Base-by-base conservation (phyloP, 2,888 invertebrate genomes). In the Eupithecia pulchellata region DNA sequence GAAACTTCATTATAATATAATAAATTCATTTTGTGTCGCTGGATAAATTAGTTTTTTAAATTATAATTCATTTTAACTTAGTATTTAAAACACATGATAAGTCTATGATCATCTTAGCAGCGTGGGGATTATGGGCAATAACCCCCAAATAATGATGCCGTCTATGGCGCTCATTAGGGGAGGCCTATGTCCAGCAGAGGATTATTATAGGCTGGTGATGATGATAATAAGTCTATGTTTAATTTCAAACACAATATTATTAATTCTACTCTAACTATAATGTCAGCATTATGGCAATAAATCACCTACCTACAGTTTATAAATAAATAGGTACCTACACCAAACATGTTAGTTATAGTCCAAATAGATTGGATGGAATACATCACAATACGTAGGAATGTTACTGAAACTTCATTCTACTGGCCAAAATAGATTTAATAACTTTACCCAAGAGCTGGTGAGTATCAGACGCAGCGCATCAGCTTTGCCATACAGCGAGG, bases 201-300 rank as follows among this genome's bases (percentile, higher is more conserved):
- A n/a, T n/a, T n/a, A n/a, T n/a, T n/a, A n/a, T n/a, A n/a, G n/a
- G n/a, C n/a, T n/a, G n/a, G n/a, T n/a, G n/a, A n/a, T n/a, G n/a
- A n/a, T n/a, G n/a, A n/a, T n/a, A 30, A 58, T 58, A 29, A 29
- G 30, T 30, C 14, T 60, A 13, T 61, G 14, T 14, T n/a, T 20
- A 39, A 47, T 52, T 64, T 36, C 17, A 64, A 27, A 68, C 58
- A 68, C 36, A 32, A 39, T 57, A 64, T 66, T 39, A 52, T 30
- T 63, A 57, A 60, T 25, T 30, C 13, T 32, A 52, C 32, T 52
- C 2, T 29, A 62, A 63, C 9, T 72, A 39, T 62, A 69, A 73
- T 75, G 64, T 71, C 62, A 70, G 72, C 64, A 64, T 62, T 65
- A 73, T 71, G 75, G 71, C 73, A 71, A 71, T 71, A 42, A 20